These are phyloP conservation scores for Gymnothorax reevesii DNA, from an alignment of 2,797 vertebrate genomes.

Conservation along the genomic window DNA sequence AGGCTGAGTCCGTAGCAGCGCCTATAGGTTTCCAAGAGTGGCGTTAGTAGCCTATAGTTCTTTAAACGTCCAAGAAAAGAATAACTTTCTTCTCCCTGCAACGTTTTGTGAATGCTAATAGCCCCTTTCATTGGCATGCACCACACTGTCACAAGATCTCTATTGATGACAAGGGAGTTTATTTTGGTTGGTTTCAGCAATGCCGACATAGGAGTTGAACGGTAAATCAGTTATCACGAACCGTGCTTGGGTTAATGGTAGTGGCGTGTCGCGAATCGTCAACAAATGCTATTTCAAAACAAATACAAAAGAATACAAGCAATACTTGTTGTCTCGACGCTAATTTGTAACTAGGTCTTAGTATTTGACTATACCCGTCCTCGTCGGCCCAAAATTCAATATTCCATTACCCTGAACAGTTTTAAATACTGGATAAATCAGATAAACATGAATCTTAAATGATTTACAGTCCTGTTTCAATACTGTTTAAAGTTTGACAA, in stretches of 20 bases:
- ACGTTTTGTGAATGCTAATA: slow-evolving; percentile 36
- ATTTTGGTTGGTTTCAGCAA: slow-evolving; percentile 11
- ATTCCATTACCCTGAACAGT: neutral
- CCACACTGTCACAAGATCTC: neutral
- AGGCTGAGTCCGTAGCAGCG: neutral
- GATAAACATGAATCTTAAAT: neutral
- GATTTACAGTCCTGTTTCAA: neutral
- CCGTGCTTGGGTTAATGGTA: neutral
- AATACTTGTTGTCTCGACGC: neutral
- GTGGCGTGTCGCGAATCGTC: neutral
- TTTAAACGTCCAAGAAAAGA: slow-evolving; percentile 23
- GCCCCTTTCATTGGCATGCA: slow-evolving; percentile 16
- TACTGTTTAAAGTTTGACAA: neutral
- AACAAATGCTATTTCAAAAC: neutral
- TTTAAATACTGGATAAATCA: neutral
- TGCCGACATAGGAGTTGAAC: neutral
- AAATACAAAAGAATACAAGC: neutral
- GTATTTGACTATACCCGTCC: too few relatives aligned
- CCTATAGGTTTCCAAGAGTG: slow-evolving; percentile 2
- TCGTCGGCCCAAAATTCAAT: neutral
- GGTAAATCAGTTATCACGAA: neutral
- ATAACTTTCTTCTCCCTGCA: slow-evolving; percentile 23
- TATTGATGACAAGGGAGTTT: slow-evolving; percentile 19
- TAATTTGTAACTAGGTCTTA: neutral
- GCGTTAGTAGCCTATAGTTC: neutral